Percentiles rank a stretch among this genome's conserved stretches.
Conservation (phyloP, 2,113 vertebrate species). For the Variabilichromis moorii region DNA sequence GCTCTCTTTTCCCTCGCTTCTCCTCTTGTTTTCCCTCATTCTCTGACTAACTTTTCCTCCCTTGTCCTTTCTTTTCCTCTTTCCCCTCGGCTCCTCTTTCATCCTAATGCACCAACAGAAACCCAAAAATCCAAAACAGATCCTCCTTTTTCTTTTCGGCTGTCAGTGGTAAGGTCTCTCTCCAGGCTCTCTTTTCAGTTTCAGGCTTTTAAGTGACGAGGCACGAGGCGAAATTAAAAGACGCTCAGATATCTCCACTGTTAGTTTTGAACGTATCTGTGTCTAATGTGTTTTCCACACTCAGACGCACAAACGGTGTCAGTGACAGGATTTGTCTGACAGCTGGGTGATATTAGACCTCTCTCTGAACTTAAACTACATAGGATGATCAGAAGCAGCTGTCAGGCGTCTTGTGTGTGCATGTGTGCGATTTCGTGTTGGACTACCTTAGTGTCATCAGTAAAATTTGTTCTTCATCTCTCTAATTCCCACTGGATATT, state of each 20-base stretch:
- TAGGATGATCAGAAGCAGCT: slow-evolving; percentile 39
- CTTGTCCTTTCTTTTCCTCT: background rate
- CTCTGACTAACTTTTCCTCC: background rate
- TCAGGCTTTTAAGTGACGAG: background rate
- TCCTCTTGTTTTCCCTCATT: background rate
- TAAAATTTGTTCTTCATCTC: background rate
- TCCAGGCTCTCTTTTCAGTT: background rate
- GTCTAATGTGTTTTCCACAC: slow-evolving; percentile 16
- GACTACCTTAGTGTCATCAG: slow-evolving; percentile 15
- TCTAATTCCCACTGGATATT: slow-evolving; percentile 35
- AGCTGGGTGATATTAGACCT: slow-evolving; percentile 17
- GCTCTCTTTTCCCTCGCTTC: background rate
- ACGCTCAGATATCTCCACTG: background rate
- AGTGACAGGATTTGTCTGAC: slow-evolving; percentile 33
- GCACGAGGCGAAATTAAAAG: background rate
- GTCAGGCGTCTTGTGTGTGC: slow-evolving; percentile 5
- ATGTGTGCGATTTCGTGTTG: background rate
- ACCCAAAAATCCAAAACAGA: background rate
- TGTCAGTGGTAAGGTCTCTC: background rate
- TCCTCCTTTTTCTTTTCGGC: background rate
- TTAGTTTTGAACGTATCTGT: slow-evolving; percentile 15
- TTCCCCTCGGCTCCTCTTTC: background rate
- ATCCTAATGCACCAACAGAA: background rate
- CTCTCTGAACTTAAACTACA: slow-evolving; percentile 25
- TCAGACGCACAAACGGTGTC: background rate